Evolutionary conservation across 2,113 vertebrate genomes (phyloP), one percentile per base, ranked within the genome.

Genomic region (Ramphastos sulfuratus): DNA sequence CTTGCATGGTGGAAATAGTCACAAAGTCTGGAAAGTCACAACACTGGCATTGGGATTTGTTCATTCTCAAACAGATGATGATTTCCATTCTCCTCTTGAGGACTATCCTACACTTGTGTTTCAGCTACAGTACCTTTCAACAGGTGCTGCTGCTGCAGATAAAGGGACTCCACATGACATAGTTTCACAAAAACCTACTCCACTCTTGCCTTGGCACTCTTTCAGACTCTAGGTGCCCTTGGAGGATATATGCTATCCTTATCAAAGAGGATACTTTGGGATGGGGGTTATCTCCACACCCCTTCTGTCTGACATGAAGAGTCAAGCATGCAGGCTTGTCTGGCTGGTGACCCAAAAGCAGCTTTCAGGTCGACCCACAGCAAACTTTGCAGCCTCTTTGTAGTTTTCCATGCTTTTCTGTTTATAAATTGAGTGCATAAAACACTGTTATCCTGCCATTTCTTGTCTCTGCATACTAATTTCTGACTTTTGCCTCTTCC

Each of bases 21-120:
- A 55, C 30, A 18, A 55, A 92, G 28, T 52, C 55, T 93, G 73
- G 59, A 92, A 94, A 97, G 71, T 86, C 94, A 73, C 94, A 91
- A 94, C 89, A 72, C 60, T 46, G 85, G 33, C 71, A 15, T 0
- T 67, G 76, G 52, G 61, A 75, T 63, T 64, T 82, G 35, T 44
- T 80, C 35, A 10, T 21, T 64, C 50, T 92, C 64, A 82, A 85
- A 88, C 27, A 91, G 88, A 25, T 1, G 30, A 39, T 66, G 73
- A 30, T 92, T 90, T 76, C 50, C 7, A 6, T 20, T 10, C 33
- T 76, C 30, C 60, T 90, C 60, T 21, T 35, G 21, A 72, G 20
- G 14, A 13, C 15, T 56, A 4, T 11, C 31, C 15, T 24, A 15
- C 15, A 17, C 11, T 64, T 64, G 20, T 30, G 23, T 71, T 91